These are phyloP conservation scores for Phalloptychus januarius DNA, from an alignment of 2,797 vertebrate species.

Conservation along the genomic window DNA sequence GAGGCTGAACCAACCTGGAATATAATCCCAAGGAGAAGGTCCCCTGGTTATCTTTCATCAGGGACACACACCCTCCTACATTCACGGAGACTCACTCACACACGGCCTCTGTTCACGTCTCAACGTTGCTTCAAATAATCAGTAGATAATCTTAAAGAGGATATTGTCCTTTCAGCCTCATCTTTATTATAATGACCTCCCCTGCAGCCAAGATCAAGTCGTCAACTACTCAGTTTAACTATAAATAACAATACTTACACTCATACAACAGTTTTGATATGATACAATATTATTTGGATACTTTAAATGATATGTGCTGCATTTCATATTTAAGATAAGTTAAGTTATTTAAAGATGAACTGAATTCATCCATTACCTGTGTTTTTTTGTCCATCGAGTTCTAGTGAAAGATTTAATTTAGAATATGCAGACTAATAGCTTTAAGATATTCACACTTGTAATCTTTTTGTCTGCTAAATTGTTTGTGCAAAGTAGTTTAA, in stretches of 20 bases:
- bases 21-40: constrained; percentile 83
- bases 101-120: constrained; percentile 42
- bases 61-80: constrained; percentile 41
- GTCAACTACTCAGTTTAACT: constrained; percentile 36
- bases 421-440: background rate
- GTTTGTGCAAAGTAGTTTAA: background rate
- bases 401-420: background rate
- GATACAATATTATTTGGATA: constrained; percentile 21
- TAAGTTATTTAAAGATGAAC: constrained; percentile 3
- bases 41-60: constrained; percentile 72
- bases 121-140: constrained; percentile 59
- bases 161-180: constrained; percentile 55
- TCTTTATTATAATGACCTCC: constrained; percentile 41
- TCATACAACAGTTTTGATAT: constrained; percentile 16
- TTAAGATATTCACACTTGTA: too few relatives aligned
- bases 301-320: constrained; percentile 8
- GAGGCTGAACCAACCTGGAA: constrained; percentile 76
- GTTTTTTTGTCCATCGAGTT: too few relatives aligned
- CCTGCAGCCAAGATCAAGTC: constrained; percentile 9
- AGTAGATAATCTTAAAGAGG: constrained; percentile 71
- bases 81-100: constrained; percentile 27
- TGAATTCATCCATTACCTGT: background rate
- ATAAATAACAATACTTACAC: constrained; percentile 33
- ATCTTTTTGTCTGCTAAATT: background rate
- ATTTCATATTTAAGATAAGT: background rate